These are phyloP conservation scores for Gnathonemus echidnorhynchus DNA, from an alignment of 2,113 vertebrate species.

Conservation along the genomic window DNA sequence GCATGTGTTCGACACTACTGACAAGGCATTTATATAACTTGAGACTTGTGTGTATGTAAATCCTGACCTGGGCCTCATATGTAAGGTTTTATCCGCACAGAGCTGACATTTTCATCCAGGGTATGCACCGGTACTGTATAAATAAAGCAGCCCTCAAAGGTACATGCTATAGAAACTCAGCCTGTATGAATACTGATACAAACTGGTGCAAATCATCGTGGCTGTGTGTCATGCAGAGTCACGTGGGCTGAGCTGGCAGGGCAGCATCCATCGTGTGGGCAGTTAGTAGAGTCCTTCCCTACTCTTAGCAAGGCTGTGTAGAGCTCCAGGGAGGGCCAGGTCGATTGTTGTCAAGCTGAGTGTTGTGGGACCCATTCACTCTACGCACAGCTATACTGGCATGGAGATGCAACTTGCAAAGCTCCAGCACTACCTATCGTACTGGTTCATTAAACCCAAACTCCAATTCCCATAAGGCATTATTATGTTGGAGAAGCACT, in stretches of 20 bases:
- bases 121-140: not conserved
- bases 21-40: not conserved
- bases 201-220: not conserved
- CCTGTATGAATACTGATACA: not conserved
- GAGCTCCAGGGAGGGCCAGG: not conserved
- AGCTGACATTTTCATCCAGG: not conserved
- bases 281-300: not conserved
- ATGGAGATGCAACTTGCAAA: not conserved
- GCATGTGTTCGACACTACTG: not conserved
- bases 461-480: constrained; percentile 1
- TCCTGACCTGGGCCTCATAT: not conserved
- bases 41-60: not conserved
- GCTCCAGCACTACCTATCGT: not conserved
- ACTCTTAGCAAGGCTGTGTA: not conserved
- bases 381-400: not conserved
- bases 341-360: not conserved
- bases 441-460: not conserved
- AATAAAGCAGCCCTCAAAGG: not conserved
- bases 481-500: constrained; percentile 1
- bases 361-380: not conserved
- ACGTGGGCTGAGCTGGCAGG: not conserved
- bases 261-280: not conserved
- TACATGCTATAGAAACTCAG: not conserved
- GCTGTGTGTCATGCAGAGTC: not conserved
- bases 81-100: not conserved